Base-by-base conservation (phyloP, 2,113 vertebrate genomes). In the Antechinus stuartii region DNA sequence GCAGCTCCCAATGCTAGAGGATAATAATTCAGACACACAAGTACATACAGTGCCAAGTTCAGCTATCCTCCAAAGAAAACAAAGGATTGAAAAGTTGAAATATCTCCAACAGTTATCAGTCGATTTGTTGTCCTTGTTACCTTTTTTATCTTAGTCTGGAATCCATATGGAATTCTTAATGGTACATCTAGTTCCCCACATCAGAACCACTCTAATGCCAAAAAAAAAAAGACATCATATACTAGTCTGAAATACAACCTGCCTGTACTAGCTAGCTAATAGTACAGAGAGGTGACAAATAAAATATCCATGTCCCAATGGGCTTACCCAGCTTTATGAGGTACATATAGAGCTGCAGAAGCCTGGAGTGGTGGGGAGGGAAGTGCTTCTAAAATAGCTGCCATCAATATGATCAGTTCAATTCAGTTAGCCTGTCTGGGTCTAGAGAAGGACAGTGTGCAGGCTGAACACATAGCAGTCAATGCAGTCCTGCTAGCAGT, bases 271-370 rank as follows among this genome's bases (percentile, higher is more conserved):
- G 99, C 96, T 99, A 57, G 12, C 98, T 99, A 16, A 99, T 99
- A 96, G 99, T 99, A 99, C 99, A 99, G 0, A 98, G 98, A 92
- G 99, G 99, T 0, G 99, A 99, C 30, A 99, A 98, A 97, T 99
- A 99, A 52, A 99, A 96, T 98, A 99, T 96, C 99, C 99, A 99
- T 0, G 99, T 99, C 46, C 99, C 99, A 53, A 99, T 99, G 16
- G 99, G 99, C 98, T 99, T 99, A 97, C 99, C 99, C 96, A 99
- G 96, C 90, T 99, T 98, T 99, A 99, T 99, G 92, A 99, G 98
- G 22, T 98, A 98, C 55, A 99, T 98, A 96, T 99, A 99, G 0
- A 99, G 99, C 97, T 97, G 99, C 49, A 99, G 90, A 0, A 52
- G 50, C 1, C 50, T 52, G 50, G 96, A 95, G 16, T 91, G 95